These are phyloP conservation scores for Drosophila murphyi DNA, from an alignment of 1,140 invertebrate species.

Conservation along the genomic window DNA sequence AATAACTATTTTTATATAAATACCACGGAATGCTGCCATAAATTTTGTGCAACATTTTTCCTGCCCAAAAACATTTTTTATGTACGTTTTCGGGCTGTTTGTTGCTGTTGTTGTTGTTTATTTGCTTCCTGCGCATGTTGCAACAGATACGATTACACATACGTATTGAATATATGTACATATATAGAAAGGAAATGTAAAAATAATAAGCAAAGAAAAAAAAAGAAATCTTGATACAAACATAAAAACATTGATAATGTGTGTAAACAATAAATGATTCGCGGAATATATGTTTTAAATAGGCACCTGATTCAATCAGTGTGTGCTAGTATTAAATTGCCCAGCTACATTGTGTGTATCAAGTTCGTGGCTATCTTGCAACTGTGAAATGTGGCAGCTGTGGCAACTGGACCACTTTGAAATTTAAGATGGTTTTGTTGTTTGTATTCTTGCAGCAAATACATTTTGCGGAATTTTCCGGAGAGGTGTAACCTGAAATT, in stretches of 20 bases:
- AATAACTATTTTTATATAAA: slow-evolving; percentile 43
- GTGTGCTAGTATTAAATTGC: neutral
- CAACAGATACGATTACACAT: slow-evolving; percentile 23
- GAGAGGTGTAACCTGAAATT: too few species aligned
- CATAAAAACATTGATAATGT: slow-evolving; percentile 32
- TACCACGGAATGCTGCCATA: slow-evolving; percentile 43
- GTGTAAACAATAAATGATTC: slow-evolving; percentile 17
- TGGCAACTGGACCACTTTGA: too few species aligned
- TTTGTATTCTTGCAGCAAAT: too few species aligned
- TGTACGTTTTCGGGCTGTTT: slow-evolving; percentile 14
- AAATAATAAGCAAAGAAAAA: neutral
- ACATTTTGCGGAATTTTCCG: too few species aligned
- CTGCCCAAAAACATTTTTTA: slow-evolving; percentile 30
- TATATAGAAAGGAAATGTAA: slow-evolving; percentile 17
- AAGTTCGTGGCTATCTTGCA: neutral
- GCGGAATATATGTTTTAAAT: neutral
- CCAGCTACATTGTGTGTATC: neutral
- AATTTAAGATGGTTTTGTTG: too few species aligned
- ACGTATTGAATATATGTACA: neutral
- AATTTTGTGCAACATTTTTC: slow-evolving; percentile 34
- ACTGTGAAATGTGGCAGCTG: neutral
- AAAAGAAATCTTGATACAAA: neutral
- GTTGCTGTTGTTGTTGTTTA: neutral
- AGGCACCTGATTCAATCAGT: neutral
- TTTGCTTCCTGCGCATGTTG: slow-evolving; percentile 27